Base-by-base conservation (phyloP, 2,113 vertebrate species). In the Lepus europaeus region DNA sequence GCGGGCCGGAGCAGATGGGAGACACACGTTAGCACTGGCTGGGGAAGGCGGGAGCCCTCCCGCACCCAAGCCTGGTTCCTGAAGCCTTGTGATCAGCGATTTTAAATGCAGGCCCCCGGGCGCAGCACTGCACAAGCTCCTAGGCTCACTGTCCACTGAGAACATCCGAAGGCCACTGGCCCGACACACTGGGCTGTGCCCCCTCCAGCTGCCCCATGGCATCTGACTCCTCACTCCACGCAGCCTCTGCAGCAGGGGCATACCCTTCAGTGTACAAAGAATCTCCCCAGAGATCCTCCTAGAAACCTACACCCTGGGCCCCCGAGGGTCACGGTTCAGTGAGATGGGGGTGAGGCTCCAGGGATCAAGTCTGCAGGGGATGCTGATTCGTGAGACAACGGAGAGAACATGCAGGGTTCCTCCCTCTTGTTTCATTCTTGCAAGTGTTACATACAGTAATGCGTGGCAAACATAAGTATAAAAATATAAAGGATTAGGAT, bases 311-410 rank as follows among this genome's bases (percentile, higher is more conserved):
- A 86, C 25, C 73, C 56, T 23, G 33, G 61, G 17, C 13, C 36
- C 29, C 36, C 6, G 45, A 29, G 29, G 63, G 72, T 73, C 22
- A 22, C 31, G 36, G 22, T 69, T 84, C 72, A 56, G 39, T 66
- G 53, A 85, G 13, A 74, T 66, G 53, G 79, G 39, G 56, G 63
- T 19, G 59, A 79, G 31, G 66, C 76, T 45, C 81, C 88, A 56
- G 39, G 19, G 91, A 92, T 77, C 72, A 90, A 77, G 66, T 90
- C 51, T 29, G 69, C 85, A 95, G 88, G 64, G 88, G 77, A 89
- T 59, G 80, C 64, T 29, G 61, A 89, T 45, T 63, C 1, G 22
- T 39, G 36, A 85, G 13, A 78, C 6, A 53, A 93, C 45, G 84
- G 53, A 63, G 53, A 82, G 91, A 92, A 83, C 6, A 64, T 22